Evolutionary conservation across 1,140 invertebrate genomes (phyloP).

Genomic region (Daktulosphaira vitifoliae): DNA sequence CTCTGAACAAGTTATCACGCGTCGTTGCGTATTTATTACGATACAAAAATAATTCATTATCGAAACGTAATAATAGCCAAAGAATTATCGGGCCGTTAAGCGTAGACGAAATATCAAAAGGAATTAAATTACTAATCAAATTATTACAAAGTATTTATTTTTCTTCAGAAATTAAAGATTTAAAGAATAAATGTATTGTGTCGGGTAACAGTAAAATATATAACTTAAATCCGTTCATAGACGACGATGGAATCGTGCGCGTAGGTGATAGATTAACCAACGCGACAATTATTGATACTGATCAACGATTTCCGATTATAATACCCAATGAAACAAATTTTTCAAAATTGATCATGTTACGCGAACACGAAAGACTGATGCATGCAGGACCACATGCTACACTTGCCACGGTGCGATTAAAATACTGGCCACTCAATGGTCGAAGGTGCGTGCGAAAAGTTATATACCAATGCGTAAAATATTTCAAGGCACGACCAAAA

Average conservation of each 20-base stretch:
- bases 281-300: background rate
- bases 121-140: background rate
- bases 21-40: background rate
- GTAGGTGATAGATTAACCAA: conserved; percentile 3
- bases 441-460: background rate
- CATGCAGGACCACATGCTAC: conserved; percentile 3
- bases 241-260: background rate
- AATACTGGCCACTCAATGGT: conserved; percentile 15
- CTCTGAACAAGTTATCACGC: background rate
- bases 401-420: background rate
- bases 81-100: background rate
- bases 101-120: background rate
- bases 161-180: background rate
- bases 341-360: background rate
- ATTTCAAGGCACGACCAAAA: background rate
- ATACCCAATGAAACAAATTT: background rate
- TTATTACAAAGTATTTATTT: background rate
- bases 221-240: conserved; percentile 8
- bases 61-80: background rate
- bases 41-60: background rate
- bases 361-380: conserved; percentile 14
- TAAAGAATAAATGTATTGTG: background rate
- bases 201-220: background rate
- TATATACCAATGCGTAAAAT: conserved; percentile 18
- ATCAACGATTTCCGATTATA: background rate